Conservation (phyloP, 2,797 vertebrate genomes). For the Neostethus bicornis region DNA sequence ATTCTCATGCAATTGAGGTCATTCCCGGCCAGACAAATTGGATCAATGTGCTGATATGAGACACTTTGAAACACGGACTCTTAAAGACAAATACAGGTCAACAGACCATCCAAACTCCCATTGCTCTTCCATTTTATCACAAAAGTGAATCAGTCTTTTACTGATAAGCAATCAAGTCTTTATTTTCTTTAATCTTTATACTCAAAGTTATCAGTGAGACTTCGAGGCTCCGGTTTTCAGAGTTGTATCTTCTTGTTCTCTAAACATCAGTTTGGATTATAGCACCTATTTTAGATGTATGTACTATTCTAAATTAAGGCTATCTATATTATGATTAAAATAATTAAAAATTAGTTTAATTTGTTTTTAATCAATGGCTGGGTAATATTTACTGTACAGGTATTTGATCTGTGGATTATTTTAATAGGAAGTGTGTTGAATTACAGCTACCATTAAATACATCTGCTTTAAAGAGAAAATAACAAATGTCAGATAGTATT, state of each 20-base stretch:
- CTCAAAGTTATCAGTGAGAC: background rate
- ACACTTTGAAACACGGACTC: background rate
- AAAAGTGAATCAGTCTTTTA: background rate
- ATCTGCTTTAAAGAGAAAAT: constrained; percentile 13
- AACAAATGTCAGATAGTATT: background rate
- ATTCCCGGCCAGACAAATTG: background rate
- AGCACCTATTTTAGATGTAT: background rate
- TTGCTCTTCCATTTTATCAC: background rate
- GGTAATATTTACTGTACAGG: background rate
- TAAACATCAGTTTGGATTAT: too few species aligned
- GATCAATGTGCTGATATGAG: background rate
- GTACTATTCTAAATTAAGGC: background rate
- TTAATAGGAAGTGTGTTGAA: background rate
- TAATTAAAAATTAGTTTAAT: too few species aligned
- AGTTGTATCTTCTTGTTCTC: too few species aligned
- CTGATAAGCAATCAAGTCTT: background rate
- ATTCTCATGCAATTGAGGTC: background rate
- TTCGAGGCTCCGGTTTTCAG: background rate
- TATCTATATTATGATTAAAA: too few species aligned
- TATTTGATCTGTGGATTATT: background rate
- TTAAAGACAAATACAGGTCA: background rate
- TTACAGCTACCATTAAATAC: constrained; percentile 6
- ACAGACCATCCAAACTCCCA: background rate
- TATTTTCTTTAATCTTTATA: background rate
- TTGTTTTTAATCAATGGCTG: too few species aligned